phyloP scores from a whole-genome alignment of 2,888 invertebrate species.

The Torymus texanus region DNA sequence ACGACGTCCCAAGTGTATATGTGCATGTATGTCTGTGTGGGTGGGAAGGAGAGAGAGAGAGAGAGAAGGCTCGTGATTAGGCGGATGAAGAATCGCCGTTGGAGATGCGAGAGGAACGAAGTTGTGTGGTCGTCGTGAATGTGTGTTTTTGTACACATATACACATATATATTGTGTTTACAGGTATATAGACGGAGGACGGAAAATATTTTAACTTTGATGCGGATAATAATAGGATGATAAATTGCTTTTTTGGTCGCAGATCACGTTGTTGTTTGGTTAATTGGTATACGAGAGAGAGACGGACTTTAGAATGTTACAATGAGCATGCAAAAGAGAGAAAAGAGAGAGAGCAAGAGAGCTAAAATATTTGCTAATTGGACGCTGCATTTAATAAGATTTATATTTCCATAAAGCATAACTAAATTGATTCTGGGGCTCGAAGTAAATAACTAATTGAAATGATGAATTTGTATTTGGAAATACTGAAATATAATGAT shows the following conservation, averaged over 20 bases:
- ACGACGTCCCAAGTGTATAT: not conserved
- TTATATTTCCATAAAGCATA: no score
- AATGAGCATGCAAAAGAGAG: no score
- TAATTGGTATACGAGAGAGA: not conserved
- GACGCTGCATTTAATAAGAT: no score
- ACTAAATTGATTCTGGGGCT: no score
- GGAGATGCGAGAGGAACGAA: not conserved
- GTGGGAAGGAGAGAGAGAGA: not conserved
- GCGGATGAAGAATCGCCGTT: slow-evolving; percentile 42
- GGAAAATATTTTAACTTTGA: slow-evolving; percentile 6
- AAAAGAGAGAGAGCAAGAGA: no score
- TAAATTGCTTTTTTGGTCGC: not conserved
- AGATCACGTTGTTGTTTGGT: not conserved
- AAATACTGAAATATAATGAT: no score
- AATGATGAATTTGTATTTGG: no score
- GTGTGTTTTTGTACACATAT: slow-evolving; percentile 18
- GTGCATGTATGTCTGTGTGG: not conserved
- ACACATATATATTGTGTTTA: not conserved
- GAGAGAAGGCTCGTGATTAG: slow-evolving; percentile 28
- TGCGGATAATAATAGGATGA: slow-evolving; percentile 15
- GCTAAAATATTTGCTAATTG: no score
- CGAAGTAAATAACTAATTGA: no score
- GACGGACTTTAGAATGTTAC: no score
- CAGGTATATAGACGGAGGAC: slow-evolving; percentile 6
- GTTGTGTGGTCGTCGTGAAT: slow-evolving; percentile 3